Conservation (phyloP, 1,140 invertebrate species). For the Metaphire vulgaris region DNA sequence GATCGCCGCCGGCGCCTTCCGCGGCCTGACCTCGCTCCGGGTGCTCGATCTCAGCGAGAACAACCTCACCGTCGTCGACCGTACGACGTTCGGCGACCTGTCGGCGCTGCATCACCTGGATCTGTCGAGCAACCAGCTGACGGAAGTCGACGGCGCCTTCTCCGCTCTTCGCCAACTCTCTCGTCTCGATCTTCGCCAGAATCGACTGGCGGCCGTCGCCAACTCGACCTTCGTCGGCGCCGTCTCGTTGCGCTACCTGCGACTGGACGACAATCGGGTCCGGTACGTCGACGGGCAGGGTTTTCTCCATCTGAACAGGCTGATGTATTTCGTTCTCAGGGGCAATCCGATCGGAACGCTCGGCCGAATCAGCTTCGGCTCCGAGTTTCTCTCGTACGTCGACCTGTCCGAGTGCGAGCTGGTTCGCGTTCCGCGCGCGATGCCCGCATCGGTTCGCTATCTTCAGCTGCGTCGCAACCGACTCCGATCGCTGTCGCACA, state of each 20-base stretch:
- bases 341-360: slow-evolving; percentile 43
- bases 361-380: slow-evolving; percentile 26
- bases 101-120: slow-evolving; percentile 44
- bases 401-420: slow-evolving; percentile 73
- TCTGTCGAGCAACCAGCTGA: slow-evolving; percentile 49
- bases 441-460: slow-evolving; percentile 74
- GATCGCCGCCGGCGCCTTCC: slow-evolving; percentile 42
- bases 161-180: slow-evolving; percentile 57
- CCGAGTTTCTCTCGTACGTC: slow-evolving; percentile 54
- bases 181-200: slow-evolving; percentile 65
- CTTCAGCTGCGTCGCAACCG: slow-evolving; percentile 69
- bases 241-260: slow-evolving; percentile 65
- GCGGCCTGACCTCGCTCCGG: slow-evolving; percentile 35
- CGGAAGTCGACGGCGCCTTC: slow-evolving; percentile 46
- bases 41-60: slow-evolving; percentile 60
- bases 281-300: slow-evolving; percentile 63
- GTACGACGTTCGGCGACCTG: slow-evolving; percentile 44
- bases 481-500: slow-evolving; percentile 65
- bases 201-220: slow-evolving; percentile 59
- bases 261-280: slow-evolving; percentile 71
- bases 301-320: slow-evolving; percentile 65
- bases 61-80: slow-evolving; percentile 56
- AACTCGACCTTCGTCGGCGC: slow-evolving; percentile 60
- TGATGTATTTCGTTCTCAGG: slow-evolving; percentile 65
- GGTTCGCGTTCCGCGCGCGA: slow-evolving; percentile 69